Conservation (phyloP, 2,888 invertebrate genomes). For the Watsonalla cultraria region DNA sequence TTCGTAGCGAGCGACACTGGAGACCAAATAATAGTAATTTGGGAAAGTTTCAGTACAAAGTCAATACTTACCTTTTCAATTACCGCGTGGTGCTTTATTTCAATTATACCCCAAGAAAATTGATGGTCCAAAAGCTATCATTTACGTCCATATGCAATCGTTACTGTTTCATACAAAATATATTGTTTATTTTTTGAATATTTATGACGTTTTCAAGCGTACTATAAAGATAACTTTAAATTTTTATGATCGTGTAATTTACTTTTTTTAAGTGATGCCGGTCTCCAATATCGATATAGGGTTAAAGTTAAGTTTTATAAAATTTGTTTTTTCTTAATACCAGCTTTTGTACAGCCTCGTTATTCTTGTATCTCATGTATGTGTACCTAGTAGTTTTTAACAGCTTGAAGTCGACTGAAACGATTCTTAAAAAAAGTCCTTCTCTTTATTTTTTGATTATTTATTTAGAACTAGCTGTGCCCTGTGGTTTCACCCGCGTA, state of each 20-base stretch:
- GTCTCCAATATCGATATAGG: neutral
- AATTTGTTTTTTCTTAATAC: too few species aligned
- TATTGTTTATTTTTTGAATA: neutral
- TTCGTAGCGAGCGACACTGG: neutral
- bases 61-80: slow-evolving; percentile 36
- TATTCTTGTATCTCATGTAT: too few species aligned
- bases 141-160: slow-evolving; percentile 31
- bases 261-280: neutral
- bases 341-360: too few species aligned
- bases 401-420: too few species aligned
- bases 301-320: neutral
- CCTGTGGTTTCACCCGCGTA: too few species aligned
- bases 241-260: neutral
- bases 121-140: slow-evolving; percentile 36
- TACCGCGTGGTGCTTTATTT: slow-evolving; percentile 41
- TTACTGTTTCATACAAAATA: slow-evolving; percentile 16
- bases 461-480: too few species aligned
- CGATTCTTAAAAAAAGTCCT: too few species aligned
- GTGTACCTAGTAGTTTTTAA: too few species aligned
- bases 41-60: slow-evolving; percentile 37
- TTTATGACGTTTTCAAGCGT: slow-evolving; percentile 7
- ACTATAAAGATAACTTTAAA: slow-evolving; percentile 4
- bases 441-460: too few species aligned
- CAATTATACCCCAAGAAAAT: slow-evolving; percentile 47
- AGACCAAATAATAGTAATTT: slow-evolving; percentile 36